These are phyloP conservation scores for Sarcophaga caerulescens DNA, from an alignment of 2,888 invertebrate species.

Conservation along the genomic window DNA sequence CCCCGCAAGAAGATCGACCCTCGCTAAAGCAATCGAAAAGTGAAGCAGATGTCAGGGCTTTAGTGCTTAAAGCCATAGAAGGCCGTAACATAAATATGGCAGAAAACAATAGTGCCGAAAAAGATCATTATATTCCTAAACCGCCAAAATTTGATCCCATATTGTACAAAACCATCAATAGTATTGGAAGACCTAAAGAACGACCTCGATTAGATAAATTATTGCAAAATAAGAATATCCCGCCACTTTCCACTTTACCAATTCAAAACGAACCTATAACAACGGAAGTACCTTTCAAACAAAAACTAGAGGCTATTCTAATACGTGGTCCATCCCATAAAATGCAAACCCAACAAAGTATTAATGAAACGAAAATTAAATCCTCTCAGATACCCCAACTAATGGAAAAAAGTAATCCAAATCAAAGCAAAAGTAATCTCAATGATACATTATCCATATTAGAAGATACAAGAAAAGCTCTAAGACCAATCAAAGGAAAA, in stretches of 20 bases:
- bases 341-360: slow-evolving; percentile 69
- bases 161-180: slow-evolving; percentile 78
- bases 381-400: slow-evolving; percentile 62
- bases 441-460: background rate
- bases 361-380: slow-evolving; percentile 72
- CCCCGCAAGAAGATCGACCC: background rate
- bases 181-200: slow-evolving; percentile 72
- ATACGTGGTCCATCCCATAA: slow-evolving; percentile 77
- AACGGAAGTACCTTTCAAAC: slow-evolving; percentile 74
- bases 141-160: slow-evolving; percentile 79
- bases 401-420: background rate
- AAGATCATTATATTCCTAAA: slow-evolving; percentile 73
- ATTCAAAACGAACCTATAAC: slow-evolving; percentile 8
- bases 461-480: slow-evolving; percentile 14
- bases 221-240: slow-evolving; percentile 36
- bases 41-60: slow-evolving; percentile 75
- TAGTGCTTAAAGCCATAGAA: slow-evolving; percentile 72
- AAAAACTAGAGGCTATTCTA: slow-evolving; percentile 77
- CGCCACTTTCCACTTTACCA: slow-evolving; percentile 8
- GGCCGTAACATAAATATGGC: slow-evolving; percentile 53
- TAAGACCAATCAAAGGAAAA: slow-evolving; percentile 26
- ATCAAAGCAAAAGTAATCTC: slow-evolving; percentile 68
- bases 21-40: slow-evolving; percentile 77
- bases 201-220: slow-evolving; percentile 74
- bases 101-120: background rate